These are phyloP conservation scores for Drosophila fulvimacula DNA, from an alignment of 2,888 invertebrate genomes.

Conservation along the genomic window DNA sequence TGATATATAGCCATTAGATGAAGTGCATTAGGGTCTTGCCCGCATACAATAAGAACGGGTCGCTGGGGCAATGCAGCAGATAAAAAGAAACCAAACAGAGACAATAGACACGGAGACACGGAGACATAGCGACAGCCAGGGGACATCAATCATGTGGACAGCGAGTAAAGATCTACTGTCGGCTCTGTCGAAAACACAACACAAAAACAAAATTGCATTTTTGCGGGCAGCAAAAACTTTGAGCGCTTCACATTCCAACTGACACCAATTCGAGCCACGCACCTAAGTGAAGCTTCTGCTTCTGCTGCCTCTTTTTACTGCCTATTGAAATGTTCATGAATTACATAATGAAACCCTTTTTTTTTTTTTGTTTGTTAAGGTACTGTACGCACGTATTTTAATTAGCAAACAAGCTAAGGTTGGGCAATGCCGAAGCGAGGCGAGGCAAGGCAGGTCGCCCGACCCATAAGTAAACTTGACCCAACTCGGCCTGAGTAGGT, in stretches of 20 bases:
- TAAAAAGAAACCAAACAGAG: conserved; percentile 10
- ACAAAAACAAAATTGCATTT: conserved; percentile 19
- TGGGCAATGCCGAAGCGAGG: background rate
- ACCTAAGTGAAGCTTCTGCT: background rate
- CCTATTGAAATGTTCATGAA: conserved; percentile 3
- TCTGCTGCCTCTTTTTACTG: background rate
- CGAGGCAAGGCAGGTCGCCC: background rate
- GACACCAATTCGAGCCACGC: conserved; percentile 10
- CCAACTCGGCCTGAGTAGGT: background rate
- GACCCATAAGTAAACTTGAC: background rate
- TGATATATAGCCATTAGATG: background rate
- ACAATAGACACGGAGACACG: conserved; percentile 22
- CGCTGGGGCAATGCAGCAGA: conserved; percentile 17
- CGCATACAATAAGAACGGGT: conserved; percentile 23
- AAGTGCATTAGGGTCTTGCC: conserved; percentile 2
- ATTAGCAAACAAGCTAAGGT: background rate
- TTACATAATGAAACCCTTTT: background rate
- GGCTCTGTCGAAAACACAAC: background rate
- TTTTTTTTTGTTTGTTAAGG: background rate
- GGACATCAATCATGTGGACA: conserved; percentile 47
- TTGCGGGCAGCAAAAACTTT: conserved; percentile 12
- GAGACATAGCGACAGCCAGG: background rate
- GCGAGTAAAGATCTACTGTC: conserved; percentile 28
- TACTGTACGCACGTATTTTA: conserved; percentile 2
- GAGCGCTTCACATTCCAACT: conserved; percentile 3